Percentiles rank a stretch among this genome's conserved stretches.
phyloP scores from a whole-genome alignment of 2,113 vertebrate species.

The Lampris incognitus region DNA sequence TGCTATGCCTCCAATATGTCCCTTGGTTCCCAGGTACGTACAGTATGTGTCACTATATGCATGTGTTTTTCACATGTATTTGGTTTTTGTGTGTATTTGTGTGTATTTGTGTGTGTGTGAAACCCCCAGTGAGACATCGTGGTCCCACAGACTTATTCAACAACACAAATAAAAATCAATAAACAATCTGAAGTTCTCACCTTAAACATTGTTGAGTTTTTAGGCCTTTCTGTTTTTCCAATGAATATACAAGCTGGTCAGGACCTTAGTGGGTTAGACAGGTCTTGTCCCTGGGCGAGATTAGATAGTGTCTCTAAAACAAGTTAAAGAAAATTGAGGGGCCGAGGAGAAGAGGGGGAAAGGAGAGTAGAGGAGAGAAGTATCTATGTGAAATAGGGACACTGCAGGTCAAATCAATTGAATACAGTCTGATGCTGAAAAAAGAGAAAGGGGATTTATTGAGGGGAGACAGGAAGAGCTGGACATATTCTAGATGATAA shows the following conservation, averaged over 20 bases:
- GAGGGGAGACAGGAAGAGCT: neutral
- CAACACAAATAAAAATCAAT: conserved; percentile 99
- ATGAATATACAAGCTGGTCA: conserved; percentile 98
- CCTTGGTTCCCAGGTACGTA: conserved; percentile 67
- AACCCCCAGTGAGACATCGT: conserved; percentile 81
- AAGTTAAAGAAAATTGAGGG: conserved; percentile 51
- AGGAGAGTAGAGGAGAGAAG: conserved; percentile 17
- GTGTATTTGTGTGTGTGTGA: conserved; percentile 59
- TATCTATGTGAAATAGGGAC: conserved; percentile 31
- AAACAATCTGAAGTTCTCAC: conserved; percentile 99
- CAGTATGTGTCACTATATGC: conserved; percentile 24
- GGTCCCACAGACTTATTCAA: conserved; percentile 94
- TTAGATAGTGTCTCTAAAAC: conserved; percentile 70
- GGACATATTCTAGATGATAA: conserved; percentile 9
- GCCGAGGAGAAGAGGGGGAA: conserved; percentile 46
- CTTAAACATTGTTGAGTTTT: conserved; percentile 81
- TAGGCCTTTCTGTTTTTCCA: conserved; percentile 87
- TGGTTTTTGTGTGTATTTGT: conserved; percentile 47
- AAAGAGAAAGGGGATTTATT: neutral
- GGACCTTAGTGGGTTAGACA: conserved; percentile 89
- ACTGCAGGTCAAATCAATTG: conserved; percentile 36
- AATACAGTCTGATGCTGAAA: conserved; percentile 22
- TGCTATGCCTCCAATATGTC: conserved; percentile 80
- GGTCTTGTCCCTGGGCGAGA: conserved; percentile 79
- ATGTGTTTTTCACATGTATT: conserved; percentile 20